Evolutionary conservation across 2,113 vertebrate genomes (phyloP).

Genomic region (Trogon melanurus): DNA sequence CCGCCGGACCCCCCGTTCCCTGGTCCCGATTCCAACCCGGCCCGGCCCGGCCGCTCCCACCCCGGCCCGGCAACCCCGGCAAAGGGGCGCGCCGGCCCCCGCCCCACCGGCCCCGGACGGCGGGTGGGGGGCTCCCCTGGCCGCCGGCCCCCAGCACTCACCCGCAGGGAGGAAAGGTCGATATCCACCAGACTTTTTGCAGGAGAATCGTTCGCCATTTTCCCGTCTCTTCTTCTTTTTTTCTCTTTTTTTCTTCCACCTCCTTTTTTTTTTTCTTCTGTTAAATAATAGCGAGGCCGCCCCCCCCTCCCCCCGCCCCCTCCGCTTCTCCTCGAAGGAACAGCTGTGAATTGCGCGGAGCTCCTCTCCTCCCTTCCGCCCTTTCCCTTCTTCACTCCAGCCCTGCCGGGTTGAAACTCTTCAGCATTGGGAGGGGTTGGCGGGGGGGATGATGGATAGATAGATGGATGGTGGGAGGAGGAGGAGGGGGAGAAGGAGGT

Average conservation of each 20-base stretch:
- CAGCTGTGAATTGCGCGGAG: conserved; percentile 3
- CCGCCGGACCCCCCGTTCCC: not conserved
- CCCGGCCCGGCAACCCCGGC: not conserved
- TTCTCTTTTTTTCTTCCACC: not conserved
- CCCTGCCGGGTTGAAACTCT: conserved; percentile 36
- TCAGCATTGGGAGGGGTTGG: conserved; percentile 56
- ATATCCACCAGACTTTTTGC: conserved; percentile 96
- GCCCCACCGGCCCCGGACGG: not conserved
- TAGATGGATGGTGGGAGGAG: conserved; percentile 12
- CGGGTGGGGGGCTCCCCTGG: not conserved
- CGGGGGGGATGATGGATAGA: conserved; percentile 34
- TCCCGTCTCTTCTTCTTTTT: conserved; percentile 10
- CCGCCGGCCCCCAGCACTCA: conserved; percentile 70
- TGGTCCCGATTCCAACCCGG: not conserved
- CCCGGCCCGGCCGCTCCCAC: not conserved
- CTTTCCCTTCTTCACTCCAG: conserved; percentile 41
- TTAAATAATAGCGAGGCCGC: conserved; percentile 17
- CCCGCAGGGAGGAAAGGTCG: conserved; percentile 92
- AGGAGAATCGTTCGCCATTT: conserved; percentile 97
- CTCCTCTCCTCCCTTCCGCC: conserved; percentile 14
- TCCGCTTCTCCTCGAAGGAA: not conserved
- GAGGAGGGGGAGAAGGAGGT: not conserved
- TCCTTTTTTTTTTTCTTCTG: not conserved
- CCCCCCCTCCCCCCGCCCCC: not conserved
- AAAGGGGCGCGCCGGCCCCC: not conserved